Base-by-base conservation (phyloP, 2,797 vertebrate species). In the Cygnus olor region DNA sequence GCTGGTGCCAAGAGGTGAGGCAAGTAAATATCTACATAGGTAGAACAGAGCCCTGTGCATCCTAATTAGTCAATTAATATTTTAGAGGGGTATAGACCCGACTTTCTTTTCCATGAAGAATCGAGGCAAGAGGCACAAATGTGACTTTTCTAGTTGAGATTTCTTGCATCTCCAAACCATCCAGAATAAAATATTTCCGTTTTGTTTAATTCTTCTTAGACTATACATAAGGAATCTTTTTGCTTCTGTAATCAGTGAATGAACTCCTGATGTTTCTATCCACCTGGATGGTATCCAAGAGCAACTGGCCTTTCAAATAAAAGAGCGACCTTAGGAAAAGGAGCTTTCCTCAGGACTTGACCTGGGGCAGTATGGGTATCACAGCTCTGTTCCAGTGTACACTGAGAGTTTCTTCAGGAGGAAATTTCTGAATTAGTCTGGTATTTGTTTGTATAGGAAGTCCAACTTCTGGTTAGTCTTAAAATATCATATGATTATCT, bases 51-150 rank as follows among this genome's bases (percentile, higher is more conserved):
- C 3, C 6, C 21, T 1, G 0, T 17, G 58, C 9, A 24, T 6
- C 21, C 14, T n/a, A 36, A 40, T 27, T 36, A 17, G 18, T 32
- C 10, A 49, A 54, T 25, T 49, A 51, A 3, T 73, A 45, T 53
- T 49, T 87, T 38, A 71, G 19, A 65, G 14, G 7, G 1, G 4
- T 2, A 0, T 44, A 61, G 25, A 11, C 19, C 18, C 5, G 0
- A 16, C 32, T 85, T 69, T 40, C 16, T 58, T 85, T 82, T 76
- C n/a, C 51, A 34, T 9, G 1, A 85, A 56, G 11, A 82, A 49
- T 9, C 53, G 18, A 16, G 28, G 7, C 38, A 73, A 51, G 3
- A 61, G 69, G 14, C 19, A 63, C 4, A 65, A 15, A 10, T 70
- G 11, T 36, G 19, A 54, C 15, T 54, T 44, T 40, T 66, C 25